Base-by-base conservation (phyloP, 2,113 vertebrate genomes). In the Cariama cristata region DNA sequence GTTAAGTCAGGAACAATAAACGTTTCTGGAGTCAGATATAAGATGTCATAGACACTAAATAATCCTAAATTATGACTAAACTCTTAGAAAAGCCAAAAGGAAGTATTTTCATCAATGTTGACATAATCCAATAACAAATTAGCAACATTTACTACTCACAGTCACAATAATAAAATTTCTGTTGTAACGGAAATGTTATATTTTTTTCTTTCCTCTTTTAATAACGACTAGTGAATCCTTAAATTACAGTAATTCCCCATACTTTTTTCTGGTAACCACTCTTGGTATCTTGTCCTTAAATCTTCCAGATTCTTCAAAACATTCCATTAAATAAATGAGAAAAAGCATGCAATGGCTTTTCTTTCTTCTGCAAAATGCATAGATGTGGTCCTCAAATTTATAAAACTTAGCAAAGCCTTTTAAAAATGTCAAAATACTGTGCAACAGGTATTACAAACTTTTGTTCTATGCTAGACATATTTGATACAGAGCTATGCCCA, bases 271-370 rank as follows among this genome's bases (percentile, higher is more conserved):
- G 47, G 60, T 86, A 86, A 62, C 4, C 2, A 18, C 6, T 91
- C 3, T 28, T 23, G 5, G 47, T 42, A 22, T 28, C 19, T 62
- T 58, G 26, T 14, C 5, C 9, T 58, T 44, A 81, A 23, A 28
- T 40, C 3, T 74, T 67, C 9, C 15, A 87, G 21, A 18, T 64
- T 69, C 14, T 55, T 90, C 40, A 60, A 56, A 77, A 38, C 2
- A 6, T 26, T 75, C 10, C 12, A 2, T 49, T 80, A 76, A 49
- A 53, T 38, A 62, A 47, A 73, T 38, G 35, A 50, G 24, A 64
- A 73, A 56, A 68, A 59, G 0, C 8, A 49, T 27, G 3, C 1
- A 66, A 8, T 38, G 30, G 1, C 22, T 33, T 2, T 72, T 38
- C 28, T 49, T 45, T 64, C 30, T 47, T 24, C 32, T 73, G 7